These are phyloP conservation scores for Muscicapa adusta DNA, from an alignment of 2,113 vertebrate genomes.

Conservation along the genomic window DNA sequence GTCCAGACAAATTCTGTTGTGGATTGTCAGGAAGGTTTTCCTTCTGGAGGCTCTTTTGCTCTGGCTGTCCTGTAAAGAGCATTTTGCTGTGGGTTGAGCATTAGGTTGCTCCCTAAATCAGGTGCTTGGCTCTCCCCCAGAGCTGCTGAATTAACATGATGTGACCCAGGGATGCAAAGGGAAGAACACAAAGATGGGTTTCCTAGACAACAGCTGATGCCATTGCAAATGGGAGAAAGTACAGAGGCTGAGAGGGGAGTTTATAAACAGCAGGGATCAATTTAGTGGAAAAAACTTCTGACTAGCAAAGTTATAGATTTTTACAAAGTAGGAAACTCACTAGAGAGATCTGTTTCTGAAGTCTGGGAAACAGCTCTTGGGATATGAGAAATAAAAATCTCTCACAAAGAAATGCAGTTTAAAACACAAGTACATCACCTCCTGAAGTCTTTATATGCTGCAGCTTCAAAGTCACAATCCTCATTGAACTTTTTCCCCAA, in stretches of 20 bases:
- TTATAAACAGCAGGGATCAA: not conserved
- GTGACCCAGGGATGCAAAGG: slow-evolving; percentile 46
- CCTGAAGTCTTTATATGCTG: not conserved
- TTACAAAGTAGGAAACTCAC: not conserved
- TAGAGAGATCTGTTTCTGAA: not conserved
- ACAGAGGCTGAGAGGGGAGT: not conserved
- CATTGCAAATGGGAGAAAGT: not conserved
- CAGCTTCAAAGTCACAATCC: not conserved
- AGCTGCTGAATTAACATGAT: slow-evolving; percentile 1
- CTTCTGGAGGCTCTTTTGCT: not conserved
- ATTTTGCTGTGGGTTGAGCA: not conserved
- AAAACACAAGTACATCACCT: not conserved
- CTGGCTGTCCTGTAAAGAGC: not conserved
- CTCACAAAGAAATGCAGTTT: not conserved
- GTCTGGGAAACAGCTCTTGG: not conserved
- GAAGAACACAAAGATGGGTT: slow-evolving; percentile 13
- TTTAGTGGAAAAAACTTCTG: not conserved
- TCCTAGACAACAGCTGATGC: slow-evolving; percentile 43
- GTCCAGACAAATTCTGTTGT: not conserved
- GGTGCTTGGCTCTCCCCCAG: not conserved
- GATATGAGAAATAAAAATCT: not conserved
- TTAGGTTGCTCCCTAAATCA: not conserved
- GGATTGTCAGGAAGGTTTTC: not conserved
- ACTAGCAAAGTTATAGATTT: not conserved
- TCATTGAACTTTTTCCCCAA: not conserved